Base-by-base conservation (phyloP, 2,888 invertebrate genomes). In the Vesta saturnalis region DNA sequence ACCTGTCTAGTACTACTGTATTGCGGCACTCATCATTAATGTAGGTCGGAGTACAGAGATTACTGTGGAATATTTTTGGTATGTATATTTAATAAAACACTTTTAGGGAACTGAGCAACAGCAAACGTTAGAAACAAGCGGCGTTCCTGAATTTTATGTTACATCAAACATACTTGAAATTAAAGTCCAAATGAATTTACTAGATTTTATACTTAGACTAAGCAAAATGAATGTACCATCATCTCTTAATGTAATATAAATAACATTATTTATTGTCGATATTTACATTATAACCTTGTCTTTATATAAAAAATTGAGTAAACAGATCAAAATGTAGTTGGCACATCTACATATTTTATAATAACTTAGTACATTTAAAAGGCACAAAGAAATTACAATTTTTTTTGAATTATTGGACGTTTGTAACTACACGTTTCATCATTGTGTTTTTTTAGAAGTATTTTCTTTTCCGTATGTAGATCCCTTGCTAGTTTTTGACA, bases 111-210 rank as follows among this genome's bases (percentile, higher is more conserved):
- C 90, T 72, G 96, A 96, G 81, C 96, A 96, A 79, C 96, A 96
- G 83, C 91, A 92, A 47, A 95, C 93, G 59, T 84, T 98, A 71
- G 95, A 96, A 81, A 94, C 95, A 81, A 96, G 97, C 21, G 96
- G 96, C 0, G 91, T 95, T 0, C 96, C 96, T 43, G 96, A 96
- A 35, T 97, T 98, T 84, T 94, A 91, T 83, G 91, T 94, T 0
- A 97, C 97, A 0, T 94, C 91, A 76, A 95, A 94, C 84, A 91
- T 94, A 1, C 88, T 91, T 76, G 97, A 97, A 84, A 92, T 98
- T 23, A 93, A 94, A 86, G 91, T 97, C 15, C 97, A 98, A 87
- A 97, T 97, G 94, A 92, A 96, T 83, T 85, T 97, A 1, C 85
- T 98, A 63, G 95, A 96, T 81, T 97, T 97, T 83, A 95, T 98